Evolutionary conservation across 2,797 vertebrate genomes (phyloP).

Genomic region (Brachymystax lenok): DNA sequence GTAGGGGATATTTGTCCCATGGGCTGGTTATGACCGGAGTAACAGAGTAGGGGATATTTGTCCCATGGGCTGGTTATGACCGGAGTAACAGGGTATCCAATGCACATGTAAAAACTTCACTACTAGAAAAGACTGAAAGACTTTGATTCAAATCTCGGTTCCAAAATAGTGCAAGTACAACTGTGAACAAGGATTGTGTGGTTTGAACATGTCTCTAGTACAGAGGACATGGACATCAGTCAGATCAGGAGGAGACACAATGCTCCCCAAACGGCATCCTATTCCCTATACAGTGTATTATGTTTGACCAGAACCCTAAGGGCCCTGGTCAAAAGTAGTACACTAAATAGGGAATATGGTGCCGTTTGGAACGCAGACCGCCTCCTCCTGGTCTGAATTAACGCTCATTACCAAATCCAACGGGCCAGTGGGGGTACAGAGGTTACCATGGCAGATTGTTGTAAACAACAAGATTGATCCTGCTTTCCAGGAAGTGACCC

Average conservation of each 20-base stretch:
- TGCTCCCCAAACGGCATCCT: neutral
- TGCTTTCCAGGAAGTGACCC: constrained; percentile 7
- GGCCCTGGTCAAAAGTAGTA: neutral
- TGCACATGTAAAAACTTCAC: neutral
- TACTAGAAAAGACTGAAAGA: neutral
- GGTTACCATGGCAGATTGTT: constrained; percentile 12
- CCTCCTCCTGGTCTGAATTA: constrained; percentile 11
- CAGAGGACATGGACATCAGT: neutral
- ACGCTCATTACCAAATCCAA: constrained; percentile 3
- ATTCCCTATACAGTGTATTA: neutral
- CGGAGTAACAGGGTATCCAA: too few relatives aligned
- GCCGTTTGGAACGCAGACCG: neutral
- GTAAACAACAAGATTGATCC: constrained; percentile 18
- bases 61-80: too few relatives aligned
- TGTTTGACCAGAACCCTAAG: neutral
- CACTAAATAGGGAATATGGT: neutral
- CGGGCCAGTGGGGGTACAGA: neutral
- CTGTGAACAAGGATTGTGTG: neutral
- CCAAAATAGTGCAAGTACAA: neutral
- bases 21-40: too few relatives aligned
- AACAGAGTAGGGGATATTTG: too few relatives aligned
- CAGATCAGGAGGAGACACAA: too few relatives aligned
- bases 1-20: too few relatives aligned
- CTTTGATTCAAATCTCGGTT: neutral
- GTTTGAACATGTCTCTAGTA: neutral